phyloP scores from a whole-genome alignment of 92 coral and sea anemone genomes.

The Desmophyllum pertusum region DNA sequence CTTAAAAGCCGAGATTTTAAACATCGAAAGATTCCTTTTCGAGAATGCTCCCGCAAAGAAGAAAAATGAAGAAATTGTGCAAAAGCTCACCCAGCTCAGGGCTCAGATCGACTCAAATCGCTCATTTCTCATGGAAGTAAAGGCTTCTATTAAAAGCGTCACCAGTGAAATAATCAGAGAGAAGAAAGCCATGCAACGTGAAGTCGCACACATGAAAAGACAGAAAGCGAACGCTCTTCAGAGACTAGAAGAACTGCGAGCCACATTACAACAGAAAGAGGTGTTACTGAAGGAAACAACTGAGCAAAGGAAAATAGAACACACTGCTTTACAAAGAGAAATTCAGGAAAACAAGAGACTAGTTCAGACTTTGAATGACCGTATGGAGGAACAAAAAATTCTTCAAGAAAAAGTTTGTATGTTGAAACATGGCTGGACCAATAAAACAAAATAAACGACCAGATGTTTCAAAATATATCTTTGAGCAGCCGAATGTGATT shows the following conservation, averaged over 20 bases:
- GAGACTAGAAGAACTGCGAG: constrained; percentile 4
- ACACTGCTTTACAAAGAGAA: neutral
- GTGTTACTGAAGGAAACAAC: constrained; percentile 9
- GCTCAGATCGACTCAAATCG: neutral
- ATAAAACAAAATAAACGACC: neutral
- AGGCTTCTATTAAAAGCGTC: neutral
- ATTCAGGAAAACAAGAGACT: constrained; percentile 2
- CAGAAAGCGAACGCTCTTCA: constrained; percentile 5
- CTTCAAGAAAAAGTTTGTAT: neutral
- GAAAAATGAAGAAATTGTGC: constrained; percentile 5
- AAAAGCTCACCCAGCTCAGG: constrained; percentile 8
- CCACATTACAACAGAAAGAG: constrained; percentile 23
- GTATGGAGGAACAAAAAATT: neutral
- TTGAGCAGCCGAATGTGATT: too few species aligned
- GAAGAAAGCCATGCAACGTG: constrained; percentile 41
- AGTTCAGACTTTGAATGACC: neutral
- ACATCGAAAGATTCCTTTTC: neutral
- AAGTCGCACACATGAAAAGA: constrained; percentile 21
- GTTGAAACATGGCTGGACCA: neutral
- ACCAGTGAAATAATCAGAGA: constrained; percentile 33
- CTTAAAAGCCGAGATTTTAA: constrained; percentile 15
- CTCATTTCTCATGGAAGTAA: neutral
- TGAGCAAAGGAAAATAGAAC: constrained; percentile 2
- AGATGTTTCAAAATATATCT: neutral
- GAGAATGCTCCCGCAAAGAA: neutral